Evolutionary conservation across 2,113 vertebrate genomes (phyloP), one percentile per base, ranked within the genome.

Genomic region (Otolemur garnettii): DNA sequence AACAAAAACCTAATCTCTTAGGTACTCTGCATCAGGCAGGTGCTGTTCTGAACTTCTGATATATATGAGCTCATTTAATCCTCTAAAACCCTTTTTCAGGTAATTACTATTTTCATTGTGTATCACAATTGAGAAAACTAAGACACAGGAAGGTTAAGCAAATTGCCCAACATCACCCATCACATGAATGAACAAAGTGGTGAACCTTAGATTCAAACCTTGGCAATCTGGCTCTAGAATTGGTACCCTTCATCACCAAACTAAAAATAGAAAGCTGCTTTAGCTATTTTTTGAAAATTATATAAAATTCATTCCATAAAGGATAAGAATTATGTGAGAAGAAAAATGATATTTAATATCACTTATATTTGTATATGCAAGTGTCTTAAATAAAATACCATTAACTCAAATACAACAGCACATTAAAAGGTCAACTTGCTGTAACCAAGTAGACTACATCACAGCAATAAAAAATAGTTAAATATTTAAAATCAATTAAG

Each of bases 401-500:
- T 53, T 21, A 68, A 68, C 13, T 33, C n/a, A 78, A 57, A 78
- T 68, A 13, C 57, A 38, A 68, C 50, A 78, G 28, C 57, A 19
- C 19, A 42, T 68, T 68, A 53, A 84, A 55, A 86, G 79, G 64
- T 42, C 77, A 68, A 66, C 71, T 84, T 38, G 12, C n/a, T 55
- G 24, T 92, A 66, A 85, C 69, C 33, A 83, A 83, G 33, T 74
- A 64, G 15, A 33, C 19, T 42, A 26, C 10, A 10, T 78, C 14
- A 26, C 14, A 86, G 42, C 60, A 68, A 33, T 66, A 66, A 77
- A 83, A 53, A 42, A 5, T 74, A 35, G 60, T 42, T 69, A 33
- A 30, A 59, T 78, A 68, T 78, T 78, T 93, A 64, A n/a, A 78
- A 93, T 78, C 72, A 93, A 12, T 77, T 93, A 13, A 77, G 13